These are phyloP conservation scores for Phlogophora meticulosa DNA, from an alignment of 2,888 invertebrate species.

Conservation along the genomic window DNA sequence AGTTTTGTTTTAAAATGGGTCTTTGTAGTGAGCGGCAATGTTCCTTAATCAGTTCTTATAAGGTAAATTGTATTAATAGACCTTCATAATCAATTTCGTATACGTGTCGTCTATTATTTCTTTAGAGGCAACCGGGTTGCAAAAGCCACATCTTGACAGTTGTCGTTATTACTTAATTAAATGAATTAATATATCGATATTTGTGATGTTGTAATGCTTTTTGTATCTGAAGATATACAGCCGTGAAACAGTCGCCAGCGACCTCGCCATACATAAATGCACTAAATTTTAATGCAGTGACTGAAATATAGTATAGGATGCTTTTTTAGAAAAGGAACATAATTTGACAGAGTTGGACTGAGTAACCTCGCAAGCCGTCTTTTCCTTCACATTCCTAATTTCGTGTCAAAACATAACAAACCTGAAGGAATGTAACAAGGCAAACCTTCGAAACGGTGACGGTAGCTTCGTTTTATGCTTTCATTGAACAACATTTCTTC, in stretches of 20 bases:
- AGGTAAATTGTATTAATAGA: slow-evolving; percentile 51
- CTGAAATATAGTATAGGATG: slow-evolving; percentile 61
- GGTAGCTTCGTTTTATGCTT: slow-evolving; percentile 34
- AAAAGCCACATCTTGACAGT: slow-evolving; percentile 20
- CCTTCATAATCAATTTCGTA: slow-evolving; percentile 46
- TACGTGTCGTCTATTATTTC: slow-evolving; percentile 37
- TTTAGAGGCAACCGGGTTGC: slow-evolving; percentile 25
- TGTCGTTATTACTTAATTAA: slow-evolving; percentile 31
- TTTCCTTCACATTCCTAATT: slow-evolving; percentile 62
- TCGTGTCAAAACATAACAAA: slow-evolving; percentile 36
- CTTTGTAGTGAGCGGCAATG: slow-evolving; percentile 57
- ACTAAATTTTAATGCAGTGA: slow-evolving; percentile 63
- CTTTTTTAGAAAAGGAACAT: slow-evolving; percentile 55
- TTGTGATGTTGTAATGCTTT: slow-evolving; percentile 50
- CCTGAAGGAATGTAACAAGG: slow-evolving; percentile 48
- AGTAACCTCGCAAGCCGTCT: slow-evolving; percentile 48
- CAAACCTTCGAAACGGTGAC: slow-evolving; percentile 56
- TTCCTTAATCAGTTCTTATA: slow-evolving; percentile 57
- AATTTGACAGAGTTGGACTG: slow-evolving; percentile 46
- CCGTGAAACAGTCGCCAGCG: slow-evolving; percentile 41
- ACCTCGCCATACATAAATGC: slow-evolving; percentile 58
- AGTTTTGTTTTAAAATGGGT: slow-evolving; percentile 29
- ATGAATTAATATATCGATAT: slow-evolving; percentile 28
- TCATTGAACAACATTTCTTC: slow-evolving; percentile 16
- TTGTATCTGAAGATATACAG: slow-evolving; percentile 39